phyloP scores from a whole-genome alignment of 2,113 vertebrate genomes.

The Hoplias malabaricus region DNA sequence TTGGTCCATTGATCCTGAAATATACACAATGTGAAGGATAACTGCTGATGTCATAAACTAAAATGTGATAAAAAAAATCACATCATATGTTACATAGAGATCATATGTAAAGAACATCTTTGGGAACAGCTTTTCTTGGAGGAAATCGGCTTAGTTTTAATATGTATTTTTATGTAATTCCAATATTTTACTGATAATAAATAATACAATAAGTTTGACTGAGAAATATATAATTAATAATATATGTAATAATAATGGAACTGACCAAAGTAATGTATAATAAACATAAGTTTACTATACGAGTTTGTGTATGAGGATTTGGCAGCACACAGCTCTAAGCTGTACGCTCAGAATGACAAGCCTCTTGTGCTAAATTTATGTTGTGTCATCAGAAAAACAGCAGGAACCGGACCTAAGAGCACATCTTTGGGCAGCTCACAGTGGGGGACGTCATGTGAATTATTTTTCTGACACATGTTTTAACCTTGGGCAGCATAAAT shows the following conservation, averaged over 20 bases:
- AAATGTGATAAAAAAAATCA: too few relatives aligned
- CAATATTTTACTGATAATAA: neutral
- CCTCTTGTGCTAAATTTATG: constrained; percentile 25
- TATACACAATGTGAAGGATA: too few relatives aligned
- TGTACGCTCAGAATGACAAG: constrained; percentile 13
- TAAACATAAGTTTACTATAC: neutral
- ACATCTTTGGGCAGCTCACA: neutral
- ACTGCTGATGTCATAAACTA: too few relatives aligned
- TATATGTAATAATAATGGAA: too few relatives aligned
- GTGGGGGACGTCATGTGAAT: constrained; percentile 39
- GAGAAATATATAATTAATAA: too few relatives aligned
- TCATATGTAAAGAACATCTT: too few relatives aligned
- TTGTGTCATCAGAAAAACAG: constrained; percentile 26
- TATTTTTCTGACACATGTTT: constrained; percentile 42
- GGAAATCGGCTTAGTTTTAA: too few relatives aligned
- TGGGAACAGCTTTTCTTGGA: too few relatives aligned
- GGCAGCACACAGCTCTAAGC: neutral
- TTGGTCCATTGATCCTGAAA: too few relatives aligned
- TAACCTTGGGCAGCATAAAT: constrained; percentile 32
- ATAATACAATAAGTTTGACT: too few relatives aligned
- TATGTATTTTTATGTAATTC: neutral
- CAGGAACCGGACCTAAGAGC: neutral
- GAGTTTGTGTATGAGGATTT: neutral
- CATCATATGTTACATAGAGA: too few relatives aligned
- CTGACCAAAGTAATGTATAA: too few relatives aligned